Evolutionary conservation across 2,797 vertebrate species (phyloP), one percentile per base, ranked within the genome.

Genomic region (Poecilia velifera): DNA sequence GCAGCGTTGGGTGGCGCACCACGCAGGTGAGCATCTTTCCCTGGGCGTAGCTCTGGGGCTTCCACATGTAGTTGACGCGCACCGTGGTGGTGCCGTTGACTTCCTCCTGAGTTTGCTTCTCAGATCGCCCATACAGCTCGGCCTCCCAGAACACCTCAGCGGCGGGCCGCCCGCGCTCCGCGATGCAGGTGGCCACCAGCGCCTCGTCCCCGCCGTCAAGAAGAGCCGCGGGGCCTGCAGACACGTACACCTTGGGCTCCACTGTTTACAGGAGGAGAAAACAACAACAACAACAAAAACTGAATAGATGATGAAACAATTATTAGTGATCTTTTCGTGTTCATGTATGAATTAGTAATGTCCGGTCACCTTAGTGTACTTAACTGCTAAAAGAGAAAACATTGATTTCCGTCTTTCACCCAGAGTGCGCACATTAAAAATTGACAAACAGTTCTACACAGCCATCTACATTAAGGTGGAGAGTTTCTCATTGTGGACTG

Each of bases 161-260:
- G 10, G 96, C 94, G 47, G 98, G 98, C 62, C 97, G 98, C 73
- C 98, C 97, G 22, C 95, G 96, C 87, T 98, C 97, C 55, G 98
- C 98, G n/a, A 95, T 97, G 92, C 98, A 99, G 78, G 96, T 96
- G 66, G 98, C 98, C 93, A 98, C 98, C 92, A 97, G 57, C 2
- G 97, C 96, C 91, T 97, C 95, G 28, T 96, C 97, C 73, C 94
- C 96, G 20, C 97, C 97, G 45, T 98, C 97, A 91, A 97, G 93
- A 89, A 99, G 95, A 74, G 96, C 92, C 1, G 93, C 87, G 74
- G 97, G 95, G 85, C 98, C 97, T 41, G 97, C 97, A 0, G 90
- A 96, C 91, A 99, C 96, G 31, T 96, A 97, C 80, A 98, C 97
- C 87, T 97, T 96, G 39, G 98, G 98, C 95, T 98, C 98, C 94